These are phyloP conservation scores for Eremobia ochroleuca DNA, from an alignment of 2,888 invertebrate species.

Conservation along the genomic window DNA sequence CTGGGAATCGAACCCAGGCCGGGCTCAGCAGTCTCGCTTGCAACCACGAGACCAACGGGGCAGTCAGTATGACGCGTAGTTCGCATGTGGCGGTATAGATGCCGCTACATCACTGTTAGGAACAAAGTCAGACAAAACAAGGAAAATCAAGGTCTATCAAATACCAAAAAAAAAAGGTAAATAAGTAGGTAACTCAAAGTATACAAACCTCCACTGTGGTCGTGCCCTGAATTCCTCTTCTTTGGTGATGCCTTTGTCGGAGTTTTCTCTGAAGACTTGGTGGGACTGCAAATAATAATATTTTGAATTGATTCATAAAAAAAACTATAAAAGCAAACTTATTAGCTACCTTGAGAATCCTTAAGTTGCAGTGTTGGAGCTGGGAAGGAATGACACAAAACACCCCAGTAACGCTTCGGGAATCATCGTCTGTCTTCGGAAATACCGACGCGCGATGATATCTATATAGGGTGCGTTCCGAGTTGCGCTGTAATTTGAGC, in stretches of 20 bases:
- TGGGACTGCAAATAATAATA: constrained; percentile 73
- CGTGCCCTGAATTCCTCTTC: constrained; percentile 88
- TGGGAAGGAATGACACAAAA: neutral
- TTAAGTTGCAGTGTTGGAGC: neutral
- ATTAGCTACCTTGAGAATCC: neutral
- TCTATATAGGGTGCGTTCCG: too few species aligned
- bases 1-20: too few species aligned
- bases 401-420: neutral
- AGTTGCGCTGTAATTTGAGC: too few species aligned
- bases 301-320: neutral
- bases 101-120: too few species aligned
- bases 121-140: neutral
- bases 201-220: constrained; percentile 79
- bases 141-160: neutral
- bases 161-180: neutral
- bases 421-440: neutral
- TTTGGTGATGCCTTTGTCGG: constrained; percentile 87
- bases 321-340: neutral
- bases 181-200: neutral
- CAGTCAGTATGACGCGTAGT: too few species aligned
- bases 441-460: neutral
- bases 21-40: too few species aligned
- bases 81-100: too few species aligned
- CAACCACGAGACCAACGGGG: too few species aligned
- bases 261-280: constrained; percentile 82